Evolutionary conservation across 2,113 vertebrate species (phyloP).

Genomic region (Quiscalus mexicanus): DNA sequence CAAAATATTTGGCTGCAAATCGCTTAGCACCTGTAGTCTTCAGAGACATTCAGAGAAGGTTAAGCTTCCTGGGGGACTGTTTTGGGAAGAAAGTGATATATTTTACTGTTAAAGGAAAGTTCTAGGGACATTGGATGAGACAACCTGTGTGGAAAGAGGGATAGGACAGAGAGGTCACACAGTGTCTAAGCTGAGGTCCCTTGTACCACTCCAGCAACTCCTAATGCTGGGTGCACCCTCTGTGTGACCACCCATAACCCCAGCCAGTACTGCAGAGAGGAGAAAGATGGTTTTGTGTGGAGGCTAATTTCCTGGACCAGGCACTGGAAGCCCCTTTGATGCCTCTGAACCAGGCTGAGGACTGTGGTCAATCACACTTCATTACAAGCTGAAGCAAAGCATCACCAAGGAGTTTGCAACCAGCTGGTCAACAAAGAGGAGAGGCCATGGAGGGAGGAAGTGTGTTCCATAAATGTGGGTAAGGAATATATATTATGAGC

Average conservation of each 20-base stretch:
- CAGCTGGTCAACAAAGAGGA: background rate
- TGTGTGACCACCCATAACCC: background rate
- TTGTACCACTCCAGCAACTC: background rate
- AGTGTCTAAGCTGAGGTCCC: background rate
- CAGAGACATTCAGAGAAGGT: background rate
- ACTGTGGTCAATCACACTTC: background rate
- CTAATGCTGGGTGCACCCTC: background rate
- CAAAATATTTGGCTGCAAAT: background rate
- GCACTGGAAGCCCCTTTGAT: background rate
- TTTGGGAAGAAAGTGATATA: background rate
- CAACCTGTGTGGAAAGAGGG: background rate
- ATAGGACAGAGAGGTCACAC: background rate
- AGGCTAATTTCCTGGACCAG: background rate
- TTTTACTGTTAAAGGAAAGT: background rate
- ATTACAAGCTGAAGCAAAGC: background rate
- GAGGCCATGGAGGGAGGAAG: background rate
- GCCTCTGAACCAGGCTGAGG: background rate
- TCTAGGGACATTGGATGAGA: background rate
- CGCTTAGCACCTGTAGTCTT: background rate
- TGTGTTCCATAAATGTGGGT: background rate
- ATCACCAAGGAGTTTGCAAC: conserved; percentile 6
- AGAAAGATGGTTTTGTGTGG: background rate
- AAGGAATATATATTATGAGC: background rate
- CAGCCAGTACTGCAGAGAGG: background rate
- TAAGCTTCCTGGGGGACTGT: background rate